Percentiles rank a stretch among this genome's conserved stretches.
Conservation (phyloP, 2,888 invertebrate genomes). For the Dugesia japonica region DNA sequence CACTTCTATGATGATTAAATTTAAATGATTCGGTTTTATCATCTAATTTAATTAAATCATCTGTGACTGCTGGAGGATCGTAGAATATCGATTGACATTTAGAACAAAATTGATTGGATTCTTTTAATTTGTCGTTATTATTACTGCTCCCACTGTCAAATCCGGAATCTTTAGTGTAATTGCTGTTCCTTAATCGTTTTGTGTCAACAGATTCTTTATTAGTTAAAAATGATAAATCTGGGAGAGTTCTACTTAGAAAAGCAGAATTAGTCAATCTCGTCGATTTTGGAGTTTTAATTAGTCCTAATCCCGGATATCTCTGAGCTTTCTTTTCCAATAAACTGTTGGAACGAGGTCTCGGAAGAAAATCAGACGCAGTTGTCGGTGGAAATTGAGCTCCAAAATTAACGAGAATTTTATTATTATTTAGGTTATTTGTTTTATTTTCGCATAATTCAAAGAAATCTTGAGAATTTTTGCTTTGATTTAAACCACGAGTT, state of each 20-base stretch:
- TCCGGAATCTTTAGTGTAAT: not conserved
- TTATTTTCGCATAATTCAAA: not conserved
- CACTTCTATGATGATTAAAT: not conserved
- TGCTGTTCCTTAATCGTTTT: not conserved
- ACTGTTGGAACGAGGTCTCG: conserved; percentile 13
- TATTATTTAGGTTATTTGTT: not conserved
- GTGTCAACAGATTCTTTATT: not conserved
- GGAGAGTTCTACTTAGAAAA: conserved; percentile 27
- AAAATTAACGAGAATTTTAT: conserved; percentile 26
- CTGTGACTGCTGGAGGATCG: conserved; percentile 20
- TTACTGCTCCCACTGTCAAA: not conserved
- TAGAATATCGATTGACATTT: conserved; percentile 4
- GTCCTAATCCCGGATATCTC: conserved; percentile 22
- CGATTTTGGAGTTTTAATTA: conserved; percentile 16
- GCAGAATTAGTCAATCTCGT: conserved; percentile 12
- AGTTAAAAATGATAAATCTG: conserved; percentile 28
- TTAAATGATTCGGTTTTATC: not conserved
- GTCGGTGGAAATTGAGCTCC: conserved; percentile 31
- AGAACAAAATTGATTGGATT: not conserved
- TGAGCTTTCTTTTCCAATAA: not conserved
- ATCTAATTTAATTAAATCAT: conserved; percentile 1
- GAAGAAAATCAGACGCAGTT: not conserved
- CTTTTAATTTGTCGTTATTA: not conserved
- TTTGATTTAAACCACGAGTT: conserved; percentile 20
- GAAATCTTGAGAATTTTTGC: conserved; percentile 20